A percentile compares a stretch with the other conserved stretches of the same genome.
phyloP scores from a whole-genome alignment of 2,888 invertebrate species.

The Mythimna albipuncta region DNA sequence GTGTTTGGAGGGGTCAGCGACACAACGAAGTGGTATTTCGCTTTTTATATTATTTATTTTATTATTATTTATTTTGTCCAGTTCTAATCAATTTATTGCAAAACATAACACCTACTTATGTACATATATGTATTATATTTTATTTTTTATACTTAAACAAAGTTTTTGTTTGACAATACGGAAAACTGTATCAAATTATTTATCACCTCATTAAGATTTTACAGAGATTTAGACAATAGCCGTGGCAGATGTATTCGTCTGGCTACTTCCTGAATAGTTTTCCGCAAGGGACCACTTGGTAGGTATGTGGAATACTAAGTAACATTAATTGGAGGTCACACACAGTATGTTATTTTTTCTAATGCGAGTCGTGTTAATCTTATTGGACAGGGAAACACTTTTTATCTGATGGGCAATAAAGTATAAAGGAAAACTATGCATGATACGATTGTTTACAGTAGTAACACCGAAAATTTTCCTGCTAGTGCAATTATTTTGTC shows the following conservation, averaged over 20 bases:
- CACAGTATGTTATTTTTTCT: background rate
- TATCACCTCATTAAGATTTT: constrained; percentile 12
- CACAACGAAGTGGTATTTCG: background rate
- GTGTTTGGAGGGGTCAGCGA: background rate
- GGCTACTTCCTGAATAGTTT: constrained; percentile 11
- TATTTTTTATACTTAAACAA: too few species aligned
- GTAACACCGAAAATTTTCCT: too few species aligned
- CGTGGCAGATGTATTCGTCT: background rate
- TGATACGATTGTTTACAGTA: too few species aligned
- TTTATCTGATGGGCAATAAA: background rate
- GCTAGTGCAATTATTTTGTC: too few species aligned
- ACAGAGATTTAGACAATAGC: constrained; percentile 26
- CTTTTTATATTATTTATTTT: too few species aligned
- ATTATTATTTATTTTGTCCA: too few species aligned
- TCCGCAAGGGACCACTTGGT: background rate
- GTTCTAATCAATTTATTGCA: background rate
- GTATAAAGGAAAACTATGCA: background rate
- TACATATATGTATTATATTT: background rate
- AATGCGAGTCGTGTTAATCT: constrained; percentile 1
- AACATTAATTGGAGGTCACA: constrained; percentile 16
- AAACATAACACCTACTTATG: background rate
- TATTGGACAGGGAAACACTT: background rate
- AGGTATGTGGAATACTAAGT: constrained; percentile 27
- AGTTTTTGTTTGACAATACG: constrained; percentile 9
- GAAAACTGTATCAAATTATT: constrained; percentile 20